A percentile compares a stretch with the other conserved stretches of the same genome.
These are phyloP conservation scores for Phoxinus dragarum DNA, from an alignment of 2,797 vertebrate species.

Conservation along the genomic window DNA sequence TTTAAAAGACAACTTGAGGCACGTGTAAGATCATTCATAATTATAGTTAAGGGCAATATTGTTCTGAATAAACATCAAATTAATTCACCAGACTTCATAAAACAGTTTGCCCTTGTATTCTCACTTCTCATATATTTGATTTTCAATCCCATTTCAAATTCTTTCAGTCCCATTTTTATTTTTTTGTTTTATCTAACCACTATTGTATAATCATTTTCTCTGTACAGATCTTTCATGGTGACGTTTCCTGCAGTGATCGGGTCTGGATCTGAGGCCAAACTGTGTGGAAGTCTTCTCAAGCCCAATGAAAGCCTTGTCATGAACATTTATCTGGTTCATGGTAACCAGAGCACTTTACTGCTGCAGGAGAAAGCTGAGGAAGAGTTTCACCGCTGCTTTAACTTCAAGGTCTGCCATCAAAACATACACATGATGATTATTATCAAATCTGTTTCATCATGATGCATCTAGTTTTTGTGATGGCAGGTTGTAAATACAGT, in stretches of 20 bases:
- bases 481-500: not conserved
- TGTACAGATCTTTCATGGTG: slow-evolving; percentile 69
- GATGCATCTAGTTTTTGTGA: not conserved
- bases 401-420: slow-evolving; percentile 67
- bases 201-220: not conserved
- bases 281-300: slow-evolving; percentile 71
- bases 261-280: slow-evolving; percentile 65
- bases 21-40: not conserved
- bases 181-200: not conserved
- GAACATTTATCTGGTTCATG: slow-evolving; percentile 62
- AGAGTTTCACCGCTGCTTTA: slow-evolving; percentile 66
- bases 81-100: not conserved
- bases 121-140: not conserved
- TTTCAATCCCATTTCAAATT: not conserved
- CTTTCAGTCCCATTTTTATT: not conserved
- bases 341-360: slow-evolving; percentile 53
- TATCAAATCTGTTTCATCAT: not conserved
- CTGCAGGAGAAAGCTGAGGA: slow-evolving; percentile 32
- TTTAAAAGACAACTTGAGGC: not conserved
- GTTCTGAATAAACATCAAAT: not conserved
- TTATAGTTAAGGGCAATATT: not conserved
- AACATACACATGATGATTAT: not conserved
- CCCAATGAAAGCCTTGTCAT: slow-evolving; percentile 68
- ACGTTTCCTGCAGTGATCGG: slow-evolving; percentile 70
- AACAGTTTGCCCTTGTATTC: not conserved